Base-by-base conservation (phyloP, 2,797 vertebrate species). In the Gymnodraco acuticeps region DNA sequence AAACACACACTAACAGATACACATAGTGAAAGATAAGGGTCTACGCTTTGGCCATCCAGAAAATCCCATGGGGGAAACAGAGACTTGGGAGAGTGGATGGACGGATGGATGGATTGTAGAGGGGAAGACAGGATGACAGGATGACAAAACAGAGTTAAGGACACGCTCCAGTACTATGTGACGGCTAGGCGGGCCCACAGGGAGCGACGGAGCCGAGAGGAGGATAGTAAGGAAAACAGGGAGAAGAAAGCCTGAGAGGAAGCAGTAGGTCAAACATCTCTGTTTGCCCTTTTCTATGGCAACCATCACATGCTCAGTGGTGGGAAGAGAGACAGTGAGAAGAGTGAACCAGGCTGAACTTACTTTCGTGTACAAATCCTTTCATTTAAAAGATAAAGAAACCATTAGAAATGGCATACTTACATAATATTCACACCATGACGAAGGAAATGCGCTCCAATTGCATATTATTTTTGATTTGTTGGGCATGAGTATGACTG, bases 91-190 rank as follows among this genome's bases (percentile, higher is more conserved):
- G 73, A 64, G 33, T 68, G 10, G 41, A 43, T 38, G 75, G 85
- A 78, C 82, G 84, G 69, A 81, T 38, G 75, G 85, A 78, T 82
- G 84, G 69, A 81, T 76, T 62, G 77, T 31, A 75, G 75, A 80
- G 76, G 74, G 85, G 81, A 88, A 84, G 90, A 85, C 84, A 85
- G 84, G 81, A 88, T 89, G 91, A 93, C 92, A 89, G 80, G 70
- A 92, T 88, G 88, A 90, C 90, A 91, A 90, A 91, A 91, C 91
- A 86, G 82, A 91, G 88, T 90, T 88, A 90, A 89, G 80, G 90
- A 91, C 84, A 92, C 67, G 87, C 88, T 93, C 83, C 83, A 92
- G 86, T 87, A 87, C 83, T 60, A 74, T 83, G 87, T 92, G 92
- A 93, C 92, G 92, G 91, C 83, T 88, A 16, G 17, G 74, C 60